phyloP scores from a whole-genome alignment of 2,113 vertebrate genomes.

The Xyrauchen texanus region DNA sequence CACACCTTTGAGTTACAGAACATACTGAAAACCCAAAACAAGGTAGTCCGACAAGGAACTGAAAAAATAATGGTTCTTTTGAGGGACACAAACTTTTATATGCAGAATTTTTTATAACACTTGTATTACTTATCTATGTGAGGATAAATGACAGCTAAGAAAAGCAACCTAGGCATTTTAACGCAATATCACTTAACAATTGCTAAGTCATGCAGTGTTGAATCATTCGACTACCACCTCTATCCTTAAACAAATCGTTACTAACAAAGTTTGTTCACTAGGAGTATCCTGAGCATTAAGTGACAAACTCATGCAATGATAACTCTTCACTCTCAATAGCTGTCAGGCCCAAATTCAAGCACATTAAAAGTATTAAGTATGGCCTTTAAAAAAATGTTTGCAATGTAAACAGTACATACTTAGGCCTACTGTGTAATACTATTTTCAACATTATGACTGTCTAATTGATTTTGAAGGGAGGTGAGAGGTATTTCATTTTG shows the following conservation, averaged over 20 bases:
- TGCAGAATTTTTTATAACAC: not conserved
- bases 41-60: too few relatives aligned
- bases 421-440: too few relatives aligned
- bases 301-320: conserved; percentile 13
- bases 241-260: not conserved
- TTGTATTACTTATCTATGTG: not conserved
- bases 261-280: not conserved
- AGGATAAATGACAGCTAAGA: not conserved
- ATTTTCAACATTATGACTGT: too few relatives aligned
- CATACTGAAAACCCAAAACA: too few relatives aligned
- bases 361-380: not conserved
- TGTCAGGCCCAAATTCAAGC: not conserved
- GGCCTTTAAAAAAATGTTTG: not conserved
- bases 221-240: too few relatives aligned
- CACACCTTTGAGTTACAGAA: too few relatives aligned
- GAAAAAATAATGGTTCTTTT: too few relatives aligned
- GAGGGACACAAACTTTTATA: too few relatives aligned
- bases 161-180: too few relatives aligned
- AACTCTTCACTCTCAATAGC: not conserved
- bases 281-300: not conserved
- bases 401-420: too few relatives aligned
- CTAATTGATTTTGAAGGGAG: too few relatives aligned
- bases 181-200: not conserved
- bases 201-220: not conserved
- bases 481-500: conserved; percentile 34